phyloP scores from a whole-genome alignment of 2,113 vertebrate genomes.

The Sphaerodactylus townsendi region DNA sequence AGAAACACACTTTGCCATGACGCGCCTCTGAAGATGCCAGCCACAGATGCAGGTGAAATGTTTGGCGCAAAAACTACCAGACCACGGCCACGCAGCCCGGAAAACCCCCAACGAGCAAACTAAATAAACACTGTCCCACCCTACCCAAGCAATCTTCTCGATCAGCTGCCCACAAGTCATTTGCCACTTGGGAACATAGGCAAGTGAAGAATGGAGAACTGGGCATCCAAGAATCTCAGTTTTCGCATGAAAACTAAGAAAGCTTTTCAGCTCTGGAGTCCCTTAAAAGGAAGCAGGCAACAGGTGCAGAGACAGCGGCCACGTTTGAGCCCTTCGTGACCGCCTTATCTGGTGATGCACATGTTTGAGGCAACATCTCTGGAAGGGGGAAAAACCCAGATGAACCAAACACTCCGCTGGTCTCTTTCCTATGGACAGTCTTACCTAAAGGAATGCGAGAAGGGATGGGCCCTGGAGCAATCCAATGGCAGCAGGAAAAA shows the following conservation, averaged over 20 bases:
- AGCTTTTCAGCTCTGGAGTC: neutral
- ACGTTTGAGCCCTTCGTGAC: neutral
- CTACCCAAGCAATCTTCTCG: no score
- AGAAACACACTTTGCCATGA: no score
- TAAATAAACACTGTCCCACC: no score
- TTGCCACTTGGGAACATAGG: neutral
- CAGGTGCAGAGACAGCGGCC: neutral
- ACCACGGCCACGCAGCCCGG: no score
- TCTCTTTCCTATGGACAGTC: constrained; percentile 43
- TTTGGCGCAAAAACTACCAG: no score
- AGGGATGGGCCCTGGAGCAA: constrained; percentile 88
- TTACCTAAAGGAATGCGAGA: constrained; percentile 98
- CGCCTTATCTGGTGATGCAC: neutral
- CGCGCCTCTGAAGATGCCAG: no score
- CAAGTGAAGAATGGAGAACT: no score
- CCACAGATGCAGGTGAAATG: no score
- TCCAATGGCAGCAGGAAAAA: constrained; percentile 73
- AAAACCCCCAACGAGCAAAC: no score
- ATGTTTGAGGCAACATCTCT: neutral
- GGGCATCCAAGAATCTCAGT: neutral
- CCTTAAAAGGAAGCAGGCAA: neutral
- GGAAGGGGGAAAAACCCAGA: neutral
- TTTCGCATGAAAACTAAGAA: neutral
- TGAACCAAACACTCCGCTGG: no score
- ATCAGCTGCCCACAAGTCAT: no score